These are phyloP conservation scores for Eospalax fontanierii DNA, from an alignment of 2,797 vertebrate species.

Conservation along the genomic window DNA sequence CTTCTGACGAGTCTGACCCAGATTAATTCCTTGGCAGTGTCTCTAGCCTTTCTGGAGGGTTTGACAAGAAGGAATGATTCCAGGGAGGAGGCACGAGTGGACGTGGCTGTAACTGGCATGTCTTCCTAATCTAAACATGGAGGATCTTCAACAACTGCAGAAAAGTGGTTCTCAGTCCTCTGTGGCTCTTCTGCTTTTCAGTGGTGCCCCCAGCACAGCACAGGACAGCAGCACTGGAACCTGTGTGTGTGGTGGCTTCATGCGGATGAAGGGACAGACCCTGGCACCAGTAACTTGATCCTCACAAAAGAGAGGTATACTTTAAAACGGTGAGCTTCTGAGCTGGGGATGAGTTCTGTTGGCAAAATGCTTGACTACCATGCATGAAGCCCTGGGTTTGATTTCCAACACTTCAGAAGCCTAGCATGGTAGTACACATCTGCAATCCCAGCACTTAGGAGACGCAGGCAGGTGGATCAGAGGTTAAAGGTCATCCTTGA, in stretches of 20 bases:
- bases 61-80: neutral
- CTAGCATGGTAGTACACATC: too few relatives aligned
- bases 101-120: neutral
- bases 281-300: neutral
- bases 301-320: neutral
- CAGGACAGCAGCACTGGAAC: too few relatives aligned
- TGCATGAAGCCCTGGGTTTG: too few relatives aligned
- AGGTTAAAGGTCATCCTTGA: too few relatives aligned
- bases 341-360: too few relatives aligned
- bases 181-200: neutral
- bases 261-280: neutral
- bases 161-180: neutral
- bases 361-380: too few relatives aligned
- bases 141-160: neutral
- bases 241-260: neutral
- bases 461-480: too few relatives aligned
- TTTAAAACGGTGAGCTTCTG: neutral
- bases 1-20: neutral
- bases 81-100: neutral
- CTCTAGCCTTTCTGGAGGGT: neutral
- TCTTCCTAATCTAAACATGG: neutral
- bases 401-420: too few relatives aligned
- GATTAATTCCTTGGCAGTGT: slow-evolving; percentile 16
- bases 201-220: neutral
- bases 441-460: too few relatives aligned